These are phyloP conservation scores for Drosophila lutescens DNA, from an alignment of 2,888 invertebrate species.

Conservation along the genomic window DNA sequence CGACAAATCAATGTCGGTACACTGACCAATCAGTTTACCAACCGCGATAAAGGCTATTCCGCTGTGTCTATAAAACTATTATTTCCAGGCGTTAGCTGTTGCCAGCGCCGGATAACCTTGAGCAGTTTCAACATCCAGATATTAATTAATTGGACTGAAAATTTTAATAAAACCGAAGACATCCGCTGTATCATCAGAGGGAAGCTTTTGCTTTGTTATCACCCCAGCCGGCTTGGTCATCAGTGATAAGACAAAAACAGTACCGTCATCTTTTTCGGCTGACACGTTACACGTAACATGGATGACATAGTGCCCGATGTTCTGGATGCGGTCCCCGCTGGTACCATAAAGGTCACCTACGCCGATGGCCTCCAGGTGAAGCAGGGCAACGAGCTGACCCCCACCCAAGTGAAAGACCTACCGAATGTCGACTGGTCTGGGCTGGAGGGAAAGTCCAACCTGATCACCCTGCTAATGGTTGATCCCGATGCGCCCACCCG, in stretches of 20 bases:
- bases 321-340: conserved; percentile 65
- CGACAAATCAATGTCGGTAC: conserved; percentile 24
- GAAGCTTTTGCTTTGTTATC: conserved; percentile 54
- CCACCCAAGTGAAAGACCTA: conserved; percentile 85
- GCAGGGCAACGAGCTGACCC: conserved; percentile 90
- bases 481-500: conserved; percentile 96
- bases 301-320: conserved; percentile 76
- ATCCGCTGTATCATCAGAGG: conserved; percentile 12
- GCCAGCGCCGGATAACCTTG: conserved; percentile 30
- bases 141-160: conserved; percentile 61
- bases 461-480: conserved; percentile 83
- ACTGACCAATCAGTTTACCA: conserved; percentile 19
- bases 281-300: conserved; percentile 51
- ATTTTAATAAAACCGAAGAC: conserved; percentile 38
- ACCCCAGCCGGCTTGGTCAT: conserved; percentile 40
- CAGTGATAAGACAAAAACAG: conserved; percentile 46
- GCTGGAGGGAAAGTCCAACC: conserved; percentile 48
- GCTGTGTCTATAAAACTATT: conserved; percentile 18
- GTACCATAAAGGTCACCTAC: conserved; percentile 65
- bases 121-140: conserved; percentile 37
- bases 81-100: conserved; percentile 44
- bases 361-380: conserved; percentile 84
- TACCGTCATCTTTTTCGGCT: conserved; percentile 13
- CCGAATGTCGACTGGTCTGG: conserved; percentile 75
- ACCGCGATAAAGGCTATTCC: conserved; percentile 21